Evolutionary conservation across 2,113 vertebrate species (phyloP).

Genomic region (Macquaria ambigua): DNA sequence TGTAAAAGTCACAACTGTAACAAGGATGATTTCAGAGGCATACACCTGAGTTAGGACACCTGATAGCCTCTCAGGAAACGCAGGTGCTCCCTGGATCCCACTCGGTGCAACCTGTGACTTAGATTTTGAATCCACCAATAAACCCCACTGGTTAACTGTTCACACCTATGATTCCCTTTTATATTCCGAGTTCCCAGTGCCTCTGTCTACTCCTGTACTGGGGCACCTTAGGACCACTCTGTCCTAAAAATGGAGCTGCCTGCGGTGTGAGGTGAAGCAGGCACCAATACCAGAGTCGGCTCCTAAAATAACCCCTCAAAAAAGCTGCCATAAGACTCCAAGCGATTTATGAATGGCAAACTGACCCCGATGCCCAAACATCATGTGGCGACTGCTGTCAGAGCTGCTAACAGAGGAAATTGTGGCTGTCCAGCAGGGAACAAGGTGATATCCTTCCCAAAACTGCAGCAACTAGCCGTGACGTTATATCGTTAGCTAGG

Average conservation of each 20-base stretch:
- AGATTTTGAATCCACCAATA: background rate
- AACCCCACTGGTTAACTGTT: too few relatives aligned
- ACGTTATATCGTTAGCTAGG: conserved; percentile 63
- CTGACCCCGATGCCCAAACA: background rate
- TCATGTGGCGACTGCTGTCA: background rate
- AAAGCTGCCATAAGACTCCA: conserved; percentile 14
- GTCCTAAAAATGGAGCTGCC: conserved; percentile 63
- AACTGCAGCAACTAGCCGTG: conserved; percentile 65
- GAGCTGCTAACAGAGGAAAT: background rate
- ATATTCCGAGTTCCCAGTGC: background rate
- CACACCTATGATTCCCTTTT: background rate
- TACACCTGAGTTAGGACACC: background rate
- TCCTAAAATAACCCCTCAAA: conserved; percentile 70
- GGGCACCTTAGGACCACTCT: background rate
- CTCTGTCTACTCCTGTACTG: background rate
- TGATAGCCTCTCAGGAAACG: background rate
- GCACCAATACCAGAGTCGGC: conserved; percentile 18
- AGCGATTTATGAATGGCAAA: conserved; percentile 62
- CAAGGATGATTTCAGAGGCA: background rate
- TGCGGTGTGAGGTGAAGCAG: conserved; percentile 29
- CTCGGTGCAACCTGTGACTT: background rate
- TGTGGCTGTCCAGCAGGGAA: conserved; percentile 8
- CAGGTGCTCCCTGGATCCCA: background rate
- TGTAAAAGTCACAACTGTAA: background rate
- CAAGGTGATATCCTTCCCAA: conserved; percentile 32